A percentile compares a stretch with the other conserved stretches of the same genome.
phyloP scores from a whole-genome alignment of 35 echinoderm and acorn worm genomes.

The Heliocidaris tuberculata region DNA sequence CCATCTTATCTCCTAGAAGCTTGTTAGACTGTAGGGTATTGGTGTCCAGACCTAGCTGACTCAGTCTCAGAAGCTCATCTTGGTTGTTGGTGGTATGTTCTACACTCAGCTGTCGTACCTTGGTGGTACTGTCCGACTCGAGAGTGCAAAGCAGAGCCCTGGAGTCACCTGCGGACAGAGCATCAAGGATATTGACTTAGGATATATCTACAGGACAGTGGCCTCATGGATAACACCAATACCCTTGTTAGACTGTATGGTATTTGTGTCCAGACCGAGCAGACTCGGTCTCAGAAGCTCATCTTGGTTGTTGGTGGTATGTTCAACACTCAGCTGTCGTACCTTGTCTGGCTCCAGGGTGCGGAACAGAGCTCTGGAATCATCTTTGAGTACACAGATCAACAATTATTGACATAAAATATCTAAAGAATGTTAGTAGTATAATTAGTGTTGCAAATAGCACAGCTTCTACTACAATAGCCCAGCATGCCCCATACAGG shows the following conservation, averaged over 20 bases:
- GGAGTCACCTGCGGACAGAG: slow-evolving; percentile 67
- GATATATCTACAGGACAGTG: too few relatives aligned
- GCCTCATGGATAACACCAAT: too few relatives aligned
- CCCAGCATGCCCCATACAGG: too few relatives aligned
- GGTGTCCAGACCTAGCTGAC: slow-evolving; percentile 76
- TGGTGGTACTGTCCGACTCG: slow-evolving; percentile 56
- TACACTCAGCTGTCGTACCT: slow-evolving; percentile 80
- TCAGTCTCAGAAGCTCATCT: slow-evolving; percentile 83
- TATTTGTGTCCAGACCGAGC: slow-evolving; percentile 60
- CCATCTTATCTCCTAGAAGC: slow-evolving; percentile 61
- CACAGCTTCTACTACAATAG: too few relatives aligned
- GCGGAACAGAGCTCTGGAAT: slow-evolving; percentile 73
- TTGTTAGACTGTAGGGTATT: slow-evolving; percentile 54
- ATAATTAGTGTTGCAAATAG: too few relatives aligned
- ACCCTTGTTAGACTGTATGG: slow-evolving; percentile 44
- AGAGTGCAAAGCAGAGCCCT: slow-evolving; percentile 74
- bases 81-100: slow-evolving; percentile 88
- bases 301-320: slow-evolving; percentile 79
- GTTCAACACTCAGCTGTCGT: slow-evolving; percentile 79
- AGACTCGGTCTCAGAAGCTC: slow-evolving; percentile 73
- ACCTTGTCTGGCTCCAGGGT: slow-evolving; percentile 61
- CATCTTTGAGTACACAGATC: slow-evolving; percentile 19
- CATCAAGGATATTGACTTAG: neutral
- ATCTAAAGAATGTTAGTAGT: too few relatives aligned
- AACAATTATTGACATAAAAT: too few relatives aligned